These are phyloP conservation scores for Apamea sordens DNA, from an alignment of 2,888 invertebrate species.

Conservation along the genomic window DNA sequence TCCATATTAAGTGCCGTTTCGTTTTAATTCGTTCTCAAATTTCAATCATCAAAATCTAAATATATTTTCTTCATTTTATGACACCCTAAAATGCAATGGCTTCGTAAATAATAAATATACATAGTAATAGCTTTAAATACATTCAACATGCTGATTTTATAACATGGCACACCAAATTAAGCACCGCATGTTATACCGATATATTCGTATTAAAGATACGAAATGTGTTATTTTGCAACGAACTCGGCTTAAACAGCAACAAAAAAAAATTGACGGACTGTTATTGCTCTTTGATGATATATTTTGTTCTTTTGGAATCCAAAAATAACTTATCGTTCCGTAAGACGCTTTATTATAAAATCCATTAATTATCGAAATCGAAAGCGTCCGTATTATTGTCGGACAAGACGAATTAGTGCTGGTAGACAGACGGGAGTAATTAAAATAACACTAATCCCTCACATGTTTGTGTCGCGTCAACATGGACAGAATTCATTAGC, in stretches of 20 bases:
- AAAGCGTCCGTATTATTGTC: constrained; percentile 69
- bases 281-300: constrained; percentile 47
- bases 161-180: constrained; percentile 36
- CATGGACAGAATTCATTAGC: constrained; percentile 87
- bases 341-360: constrained; percentile 69
- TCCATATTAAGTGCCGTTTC: constrained; percentile 73
- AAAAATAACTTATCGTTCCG: constrained; percentile 46
- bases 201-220: constrained; percentile 30
- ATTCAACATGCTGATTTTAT: constrained; percentile 46
- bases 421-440: constrained; percentile 73
- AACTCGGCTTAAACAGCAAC: constrained; percentile 20
- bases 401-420: constrained; percentile 69
- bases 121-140: constrained; percentile 32
- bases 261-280: constrained; percentile 38
- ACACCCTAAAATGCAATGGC: constrained; percentile 55
- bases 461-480: constrained; percentile 80
- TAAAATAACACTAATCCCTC: constrained; percentile 81
- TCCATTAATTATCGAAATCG: constrained; percentile 75
- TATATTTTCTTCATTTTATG: constrained; percentile 41
- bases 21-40: constrained; percentile 75
- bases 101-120: constrained; percentile 46
- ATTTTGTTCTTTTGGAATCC: constrained; percentile 35
- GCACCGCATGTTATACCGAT: constrained; percentile 33
- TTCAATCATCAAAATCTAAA: constrained; percentile 65
- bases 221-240: constrained; percentile 32